A percentile compares a stretch with the other conserved stretches of the same genome.
Evolutionary conservation across 30 jellyfish, hydroid and myxozoan species (phyloP).

Genomic region (Clytia hemisphaerica): DNA sequence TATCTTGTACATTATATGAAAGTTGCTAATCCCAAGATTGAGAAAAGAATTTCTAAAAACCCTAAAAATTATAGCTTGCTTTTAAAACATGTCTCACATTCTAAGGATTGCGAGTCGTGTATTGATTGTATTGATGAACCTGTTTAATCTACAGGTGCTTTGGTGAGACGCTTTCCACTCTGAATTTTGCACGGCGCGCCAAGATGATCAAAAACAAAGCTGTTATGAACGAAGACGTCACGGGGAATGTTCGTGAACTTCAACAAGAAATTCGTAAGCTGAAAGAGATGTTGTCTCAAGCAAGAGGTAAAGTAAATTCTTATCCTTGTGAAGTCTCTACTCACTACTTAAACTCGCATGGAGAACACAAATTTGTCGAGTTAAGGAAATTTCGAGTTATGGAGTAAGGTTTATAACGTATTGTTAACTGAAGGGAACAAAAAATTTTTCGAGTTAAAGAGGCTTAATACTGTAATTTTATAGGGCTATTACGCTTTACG

Average conservation of each 20-base stretch:
- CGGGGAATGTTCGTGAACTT: constrained; percentile 89
- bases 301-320: constrained; percentile 34
- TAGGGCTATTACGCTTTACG: too few species aligned
- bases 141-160: constrained; percentile 59
- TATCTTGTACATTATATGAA: neutral
- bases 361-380: too few species aligned
- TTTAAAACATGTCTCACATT: neutral
- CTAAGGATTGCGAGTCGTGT: neutral
- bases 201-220: constrained; percentile 98
- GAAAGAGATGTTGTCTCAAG: constrained; percentile 70
- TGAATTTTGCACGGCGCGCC: constrained; percentile 97
- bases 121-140: neutral
- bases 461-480: too few species aligned
- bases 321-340: neutral
- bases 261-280: constrained; percentile 84
- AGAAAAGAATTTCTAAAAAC: neutral
- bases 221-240: constrained; percentile 83
- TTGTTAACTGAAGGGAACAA: too few species aligned
- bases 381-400: too few species aligned
- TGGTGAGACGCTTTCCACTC: constrained; percentile 96
- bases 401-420: too few species aligned
- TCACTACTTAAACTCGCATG: too few species aligned
- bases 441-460: too few species aligned
- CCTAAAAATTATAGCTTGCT: too few species aligned
- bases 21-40: neutral